Percentiles rank a stretch among this genome's conserved stretches.
phyloP scores from a whole-genome alignment of 2,113 vertebrate genomes.

The Scolopax mira region DNA sequence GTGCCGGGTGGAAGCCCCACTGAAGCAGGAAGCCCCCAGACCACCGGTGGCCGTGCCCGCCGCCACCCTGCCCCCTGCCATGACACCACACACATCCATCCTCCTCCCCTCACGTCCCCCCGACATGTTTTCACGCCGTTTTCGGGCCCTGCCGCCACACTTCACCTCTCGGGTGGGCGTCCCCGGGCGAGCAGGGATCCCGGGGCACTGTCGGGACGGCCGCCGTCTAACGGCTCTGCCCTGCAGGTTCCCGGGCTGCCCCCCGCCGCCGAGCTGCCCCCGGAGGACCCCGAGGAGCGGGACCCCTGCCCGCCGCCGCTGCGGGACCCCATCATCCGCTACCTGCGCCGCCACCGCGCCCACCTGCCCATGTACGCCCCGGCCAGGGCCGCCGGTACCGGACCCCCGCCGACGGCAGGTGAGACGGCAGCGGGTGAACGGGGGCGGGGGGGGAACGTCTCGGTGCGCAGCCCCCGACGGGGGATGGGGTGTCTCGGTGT shows the following conservation, averaged over 20 bases:
- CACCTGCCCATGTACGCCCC: slow-evolving; percentile 87
- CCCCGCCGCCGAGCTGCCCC: not conserved
- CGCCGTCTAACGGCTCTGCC: not conserved
- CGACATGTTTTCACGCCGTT: accelerated
- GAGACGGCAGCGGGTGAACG: not conserved
- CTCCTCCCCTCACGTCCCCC: not conserved
- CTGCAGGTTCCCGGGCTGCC: not conserved
- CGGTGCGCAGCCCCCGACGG: not conserved
- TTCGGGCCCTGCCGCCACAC: accelerated
- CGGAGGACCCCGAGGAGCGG: slow-evolving; percentile 24
- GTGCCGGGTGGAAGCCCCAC: too few relatives aligned
- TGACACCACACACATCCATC: accelerated
- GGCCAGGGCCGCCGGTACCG: not conserved
- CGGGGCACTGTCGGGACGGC: not conserved
- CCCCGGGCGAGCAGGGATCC: not conserved
- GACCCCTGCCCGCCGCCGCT: slow-evolving; percentile 44
- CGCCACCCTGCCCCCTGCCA: not conserved
- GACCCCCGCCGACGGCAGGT: not conserved
- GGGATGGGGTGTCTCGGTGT: not conserved
- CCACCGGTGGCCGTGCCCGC: not conserved
- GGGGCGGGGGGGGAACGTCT: not conserved
- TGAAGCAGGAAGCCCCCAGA: not conserved
- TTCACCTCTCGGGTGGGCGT: accelerated
- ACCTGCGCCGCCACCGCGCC: slow-evolving; percentile 80
- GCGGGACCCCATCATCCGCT: slow-evolving; percentile 75